A percentile compares a stretch with the other conserved stretches of the same genome.
These are phyloP conservation scores for Genyomyrus donnyi DNA, from an alignment of 2,113 vertebrate genomes.

Conservation along the genomic window DNA sequence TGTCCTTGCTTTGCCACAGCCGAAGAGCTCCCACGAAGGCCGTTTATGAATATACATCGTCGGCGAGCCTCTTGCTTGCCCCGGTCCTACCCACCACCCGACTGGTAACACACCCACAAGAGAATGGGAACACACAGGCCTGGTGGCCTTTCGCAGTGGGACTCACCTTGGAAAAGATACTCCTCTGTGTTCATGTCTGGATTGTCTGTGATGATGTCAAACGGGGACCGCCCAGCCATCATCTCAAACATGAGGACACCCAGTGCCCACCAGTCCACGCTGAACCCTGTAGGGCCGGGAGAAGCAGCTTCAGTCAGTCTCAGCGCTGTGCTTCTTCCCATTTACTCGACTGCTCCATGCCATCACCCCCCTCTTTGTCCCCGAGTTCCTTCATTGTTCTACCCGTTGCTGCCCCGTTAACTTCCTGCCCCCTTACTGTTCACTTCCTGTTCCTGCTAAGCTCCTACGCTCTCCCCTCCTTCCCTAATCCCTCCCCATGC, in stretches of 20 bases:
- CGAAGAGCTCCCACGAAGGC: not conserved
- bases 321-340: not conserved
- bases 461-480: not conserved
- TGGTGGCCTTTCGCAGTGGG: not conserved
- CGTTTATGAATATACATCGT: not conserved
- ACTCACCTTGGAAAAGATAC: slow-evolving; percentile 94
- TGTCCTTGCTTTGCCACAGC: not conserved
- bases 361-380: not conserved
- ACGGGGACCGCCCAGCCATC: slow-evolving; percentile 96
- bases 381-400: not conserved
- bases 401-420: not conserved
- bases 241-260: slow-evolving; percentile 98
- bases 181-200: slow-evolving; percentile 99
- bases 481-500: not conserved
- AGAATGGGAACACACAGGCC: not conserved
- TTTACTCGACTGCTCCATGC: not conserved
- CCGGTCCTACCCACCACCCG: not conserved
- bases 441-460: not conserved
- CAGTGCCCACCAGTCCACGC: slow-evolving; percentile 98
- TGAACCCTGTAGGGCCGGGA: slow-evolving; percentile 71
- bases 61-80: not conserved
- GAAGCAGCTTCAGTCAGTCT: not conserved
- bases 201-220: slow-evolving; percentile 98
- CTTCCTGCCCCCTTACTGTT: not conserved
- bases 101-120: not conserved